Evolutionary conservation across 2,888 invertebrate species (phyloP), one percentile per base, ranked within the genome.

Genomic region (Sinodicranocentrus sp.): DNA sequence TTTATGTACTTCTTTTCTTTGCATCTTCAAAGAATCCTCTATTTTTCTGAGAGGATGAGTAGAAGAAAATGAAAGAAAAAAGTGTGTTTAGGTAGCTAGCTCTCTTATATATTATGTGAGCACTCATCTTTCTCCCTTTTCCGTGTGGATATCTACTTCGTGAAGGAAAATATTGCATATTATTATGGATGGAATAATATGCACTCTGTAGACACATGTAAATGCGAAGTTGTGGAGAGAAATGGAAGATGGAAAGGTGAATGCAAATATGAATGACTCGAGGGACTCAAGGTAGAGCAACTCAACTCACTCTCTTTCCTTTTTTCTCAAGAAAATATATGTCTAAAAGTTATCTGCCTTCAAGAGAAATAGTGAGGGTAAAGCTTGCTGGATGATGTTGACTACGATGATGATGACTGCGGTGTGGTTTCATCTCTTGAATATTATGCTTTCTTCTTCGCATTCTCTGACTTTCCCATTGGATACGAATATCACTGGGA

Each of bases 261-360:
- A 84, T 84, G 84, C 84, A 80, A 84, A 84, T 84, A 80, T 57
- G 80, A 76, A 72, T 80, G 80, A 80, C 84, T 84, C 84, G 61
- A 67, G 84, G 84, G 84, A 84, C 70, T 80, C 17, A 33, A 63
- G 44, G 72, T 44, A 73, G 72, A 72, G 57, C 48, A 79, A 48
- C 71, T 70, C 70, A 21, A 33, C 61, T 61, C 33, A 33, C 48
- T 17, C 17, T 5, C 48, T 48, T n/a, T 67, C 57, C 57, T 61
- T 10, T 33, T 10, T 33, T 10, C 10, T 33, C 33, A 39, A 48
- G 52, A 28, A 23, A 28, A 23, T 21, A n/a, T 48, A 17, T 21
- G 54, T 17, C 10, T 33, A 28, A 33, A 48, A 57, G 33, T 2
- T 21, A 57, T 33, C 3, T 33, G 3, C 33, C 10, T 10, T 33